These are phyloP conservation scores for Anastatus disparis DNA, from an alignment of 1,140 invertebrate genomes.

Conservation along the genomic window DNA sequence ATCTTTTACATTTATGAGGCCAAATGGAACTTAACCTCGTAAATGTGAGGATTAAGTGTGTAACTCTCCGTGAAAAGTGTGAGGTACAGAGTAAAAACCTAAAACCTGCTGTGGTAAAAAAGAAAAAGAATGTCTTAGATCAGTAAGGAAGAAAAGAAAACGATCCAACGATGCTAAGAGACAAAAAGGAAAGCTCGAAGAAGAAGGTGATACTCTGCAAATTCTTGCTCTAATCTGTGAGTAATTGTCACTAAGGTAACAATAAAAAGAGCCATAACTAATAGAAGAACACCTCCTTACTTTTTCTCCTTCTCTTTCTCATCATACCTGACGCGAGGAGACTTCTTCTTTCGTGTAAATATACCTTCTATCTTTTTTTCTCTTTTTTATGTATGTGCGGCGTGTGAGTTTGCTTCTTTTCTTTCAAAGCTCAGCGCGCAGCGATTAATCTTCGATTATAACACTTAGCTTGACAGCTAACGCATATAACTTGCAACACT, in stretches of 20 bases:
- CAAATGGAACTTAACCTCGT: background rate
- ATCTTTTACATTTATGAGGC: too few species aligned
- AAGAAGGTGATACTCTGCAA: conserved; percentile 49
- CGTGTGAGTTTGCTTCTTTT: background rate
- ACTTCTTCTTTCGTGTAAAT: too few species aligned
- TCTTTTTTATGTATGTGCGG: background rate
- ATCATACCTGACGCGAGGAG: too few species aligned
- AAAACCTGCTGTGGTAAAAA: background rate
- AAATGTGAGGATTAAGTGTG: background rate
- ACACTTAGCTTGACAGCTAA: conserved; percentile 43
- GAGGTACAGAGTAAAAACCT: too few species aligned
- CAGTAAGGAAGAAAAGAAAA: background rate
- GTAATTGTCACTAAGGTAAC: conserved; percentile 53
- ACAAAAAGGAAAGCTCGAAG: conserved; percentile 41
- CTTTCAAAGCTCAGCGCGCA: conserved; percentile 5
- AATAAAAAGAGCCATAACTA: conserved; percentile 49
- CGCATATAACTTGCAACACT: conserved; percentile 48
- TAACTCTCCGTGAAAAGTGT: background rate
- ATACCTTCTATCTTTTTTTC: background rate
- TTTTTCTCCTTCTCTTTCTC: too few species aligned
- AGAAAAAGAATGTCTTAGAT: background rate
- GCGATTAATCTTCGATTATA: conserved; percentile 55
- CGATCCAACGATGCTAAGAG: background rate
- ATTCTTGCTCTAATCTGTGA: conserved; percentile 60
- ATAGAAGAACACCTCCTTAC: too few species aligned